A percentile compares a stretch with the other conserved stretches of the same genome.
These are phyloP conservation scores for Tromatobia lineatoria DNA, from an alignment of 2,888 invertebrate genomes.

Conservation along the genomic window DNA sequence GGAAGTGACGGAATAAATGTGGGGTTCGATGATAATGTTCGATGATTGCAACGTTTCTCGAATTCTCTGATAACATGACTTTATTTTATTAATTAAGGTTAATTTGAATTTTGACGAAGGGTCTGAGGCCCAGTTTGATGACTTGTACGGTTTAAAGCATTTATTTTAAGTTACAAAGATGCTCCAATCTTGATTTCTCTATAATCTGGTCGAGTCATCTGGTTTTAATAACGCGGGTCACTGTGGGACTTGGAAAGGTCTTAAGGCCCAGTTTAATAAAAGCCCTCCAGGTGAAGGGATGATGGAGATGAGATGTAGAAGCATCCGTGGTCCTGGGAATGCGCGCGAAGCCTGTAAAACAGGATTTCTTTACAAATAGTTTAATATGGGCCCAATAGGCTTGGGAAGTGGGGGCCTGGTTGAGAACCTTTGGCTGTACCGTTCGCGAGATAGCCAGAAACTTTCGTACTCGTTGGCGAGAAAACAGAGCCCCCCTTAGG, in stretches of 20 bases:
- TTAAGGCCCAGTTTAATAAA: slow-evolving; percentile 1
- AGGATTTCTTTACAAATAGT: slow-evolving; percentile 27
- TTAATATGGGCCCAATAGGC: not conserved
- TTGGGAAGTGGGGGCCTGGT: slow-evolving; percentile 17
- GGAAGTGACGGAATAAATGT: too few relatives aligned
- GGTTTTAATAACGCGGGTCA: not conserved
- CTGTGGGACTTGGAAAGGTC: slow-evolving; percentile 1
- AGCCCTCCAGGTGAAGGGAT: not conserved
- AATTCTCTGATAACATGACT: too few relatives aligned
- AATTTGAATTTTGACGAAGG: too few relatives aligned
- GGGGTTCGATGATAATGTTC: too few relatives aligned
- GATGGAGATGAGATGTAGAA: not conserved
- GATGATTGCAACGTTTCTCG: too few relatives aligned
- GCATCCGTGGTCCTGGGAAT: not conserved
- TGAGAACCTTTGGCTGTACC: slow-evolving; percentile 64
- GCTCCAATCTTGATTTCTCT: not conserved
- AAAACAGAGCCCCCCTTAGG: not conserved
- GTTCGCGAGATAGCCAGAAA: slow-evolving; percentile 44
- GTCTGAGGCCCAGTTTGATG: too few relatives aligned
- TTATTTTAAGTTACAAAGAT: not conserved
- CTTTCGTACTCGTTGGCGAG: slow-evolving; percentile 34
- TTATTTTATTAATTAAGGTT: too few relatives aligned
- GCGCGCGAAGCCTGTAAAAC: slow-evolving; percentile 5
- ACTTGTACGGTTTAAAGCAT: too few relatives aligned
- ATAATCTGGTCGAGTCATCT: not conserved